Base-by-base conservation (phyloP, 2,113 vertebrate species). In the Thamnophis sirtalis region DNA sequence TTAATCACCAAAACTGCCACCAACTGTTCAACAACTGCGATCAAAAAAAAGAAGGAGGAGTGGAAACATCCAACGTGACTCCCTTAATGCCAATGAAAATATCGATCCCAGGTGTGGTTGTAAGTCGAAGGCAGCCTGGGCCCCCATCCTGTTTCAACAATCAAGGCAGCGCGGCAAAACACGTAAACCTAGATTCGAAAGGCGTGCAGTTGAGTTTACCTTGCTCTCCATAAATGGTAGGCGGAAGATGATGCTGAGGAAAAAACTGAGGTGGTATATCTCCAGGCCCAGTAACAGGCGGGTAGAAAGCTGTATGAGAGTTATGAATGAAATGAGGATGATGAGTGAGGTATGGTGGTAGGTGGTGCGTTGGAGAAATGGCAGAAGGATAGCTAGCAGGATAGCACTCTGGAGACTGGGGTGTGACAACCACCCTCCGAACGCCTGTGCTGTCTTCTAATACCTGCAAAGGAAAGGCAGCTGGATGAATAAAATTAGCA, bases 371-470 rank as follows among this genome's bases (percentile, higher is more conserved):
- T 21, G 99, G 98, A 33, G 99, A 99, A 96, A 99, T 98, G 92
- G 99, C 98, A 0, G 99, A 99, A 60, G 99, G 99, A 92, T 99
- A 99, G 89, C 98, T 99, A 56, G 98, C 98, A 43, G 99, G 98
- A 92, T 99, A 99, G 96, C 99, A 99, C 93, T 99, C 99, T 0
- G 99, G 99, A 94, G 99, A 99, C 95, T 99, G 99, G 4, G 99
- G 99, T 38, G 99, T 99, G 84, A 99, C 99, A 92, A 99, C 99
- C 96, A 99, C 99, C 94, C 99, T 97, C 48, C 99, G 98, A 58
- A 99, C 99, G 33, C 99, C 99, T 3, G 99, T 99, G 97, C 96
- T 99, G 93, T 99, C 99, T 97, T 99, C 99, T 94, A 99, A 97
- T 96, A 99, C 99, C 99, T 99, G 93, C 0, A 96, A 94, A 60